Evolutionary conservation across 2,888 invertebrate species (phyloP).

Genomic region (Nematopogon swammerdamellus): DNA sequence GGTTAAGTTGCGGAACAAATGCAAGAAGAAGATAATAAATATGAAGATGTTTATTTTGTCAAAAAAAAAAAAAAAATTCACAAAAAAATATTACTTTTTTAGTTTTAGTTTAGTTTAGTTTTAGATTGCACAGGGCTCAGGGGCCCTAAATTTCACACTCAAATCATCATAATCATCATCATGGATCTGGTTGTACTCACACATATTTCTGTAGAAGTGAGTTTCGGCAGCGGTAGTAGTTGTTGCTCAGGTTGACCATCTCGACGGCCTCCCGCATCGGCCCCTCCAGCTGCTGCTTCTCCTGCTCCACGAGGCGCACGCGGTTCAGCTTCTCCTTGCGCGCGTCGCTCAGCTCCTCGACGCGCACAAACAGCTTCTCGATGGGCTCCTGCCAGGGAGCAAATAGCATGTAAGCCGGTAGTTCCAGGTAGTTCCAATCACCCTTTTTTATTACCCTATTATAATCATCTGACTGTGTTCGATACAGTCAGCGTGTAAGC

Average conservation of each 20-base stretch:
- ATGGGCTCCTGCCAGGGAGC: slow-evolving; percentile 74
- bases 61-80: too few relatives aligned
- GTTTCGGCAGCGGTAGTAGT: slow-evolving; percentile 64
- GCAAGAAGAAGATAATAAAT: too few relatives aligned
- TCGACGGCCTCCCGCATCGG: slow-evolving; percentile 78
- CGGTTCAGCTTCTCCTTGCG: slow-evolving; percentile 81
- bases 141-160: too few relatives aligned
- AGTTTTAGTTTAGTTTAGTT: too few relatives aligned
- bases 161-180: too few relatives aligned
- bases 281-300: slow-evolving; percentile 72
- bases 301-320: slow-evolving; percentile 73
- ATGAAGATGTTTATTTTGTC: too few relatives aligned
- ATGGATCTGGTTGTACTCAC: too few relatives aligned
- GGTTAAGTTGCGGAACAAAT: too few relatives aligned
- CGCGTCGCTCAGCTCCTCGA: slow-evolving; percentile 70
- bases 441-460: neutral
- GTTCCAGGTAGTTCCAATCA: neutral
- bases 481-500: too few relatives aligned
- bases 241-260: slow-evolving; percentile 78
- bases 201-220: slow-evolving; percentile 67
- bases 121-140: too few relatives aligned
- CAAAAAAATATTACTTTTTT: too few relatives aligned
- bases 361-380: slow-evolving; percentile 64
- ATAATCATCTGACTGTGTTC: too few relatives aligned
- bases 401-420: slow-evolving; percentile 10